phyloP scores from a whole-genome alignment of 2,888 invertebrate species.

The Drosophila ustulata region DNA sequence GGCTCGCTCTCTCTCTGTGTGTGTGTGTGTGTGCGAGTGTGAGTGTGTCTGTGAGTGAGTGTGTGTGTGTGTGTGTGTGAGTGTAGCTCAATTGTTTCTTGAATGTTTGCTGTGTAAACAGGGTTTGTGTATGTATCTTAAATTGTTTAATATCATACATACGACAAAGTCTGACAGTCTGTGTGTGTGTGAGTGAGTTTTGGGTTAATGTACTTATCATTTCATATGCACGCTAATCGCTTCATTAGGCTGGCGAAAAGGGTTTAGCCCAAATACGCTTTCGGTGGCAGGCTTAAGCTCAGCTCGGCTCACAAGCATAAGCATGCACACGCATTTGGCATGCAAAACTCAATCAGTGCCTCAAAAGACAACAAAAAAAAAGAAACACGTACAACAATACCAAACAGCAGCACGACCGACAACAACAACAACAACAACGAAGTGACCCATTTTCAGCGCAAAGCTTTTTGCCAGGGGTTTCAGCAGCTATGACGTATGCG shows the following conservation, averaged over 20 bases:
- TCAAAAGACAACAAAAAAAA: constrained; percentile 34
- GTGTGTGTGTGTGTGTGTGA: constrained; percentile 23
- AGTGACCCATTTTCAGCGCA: constrained; percentile 74
- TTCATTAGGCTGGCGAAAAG: constrained; percentile 65
- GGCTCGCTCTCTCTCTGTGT: constrained; percentile 27
- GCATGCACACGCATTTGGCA: constrained; percentile 66
- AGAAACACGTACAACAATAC: constrained; percentile 35
- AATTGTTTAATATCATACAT: constrained; percentile 11
- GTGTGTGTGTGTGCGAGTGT: background rate
- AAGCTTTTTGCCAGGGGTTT: constrained; percentile 77
- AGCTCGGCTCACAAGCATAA: constrained; percentile 12
- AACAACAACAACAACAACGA: constrained; percentile 41
- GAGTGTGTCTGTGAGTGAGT: constrained; percentile 16
- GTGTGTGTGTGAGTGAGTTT: constrained; percentile 17
- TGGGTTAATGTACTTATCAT: constrained; percentile 47
- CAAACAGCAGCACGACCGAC: constrained; percentile 34
- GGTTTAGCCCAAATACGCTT: constrained; percentile 20
- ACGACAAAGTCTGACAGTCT: background rate
- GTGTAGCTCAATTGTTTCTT: constrained; percentile 17
- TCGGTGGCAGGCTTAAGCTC: constrained; percentile 22
- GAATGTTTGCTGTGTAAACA: background rate
- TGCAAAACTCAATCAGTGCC: constrained; percentile 77
- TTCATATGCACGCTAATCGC: constrained; percentile 74
- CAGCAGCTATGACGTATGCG: constrained; percentile 69
- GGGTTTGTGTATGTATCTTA: constrained; percentile 18